A percentile compares a stretch with the other conserved stretches of the same genome.
These are phyloP conservation scores for Oedothorax gibbosus DNA, from an alignment of 1,140 invertebrate species.

Conservation along the genomic window DNA sequence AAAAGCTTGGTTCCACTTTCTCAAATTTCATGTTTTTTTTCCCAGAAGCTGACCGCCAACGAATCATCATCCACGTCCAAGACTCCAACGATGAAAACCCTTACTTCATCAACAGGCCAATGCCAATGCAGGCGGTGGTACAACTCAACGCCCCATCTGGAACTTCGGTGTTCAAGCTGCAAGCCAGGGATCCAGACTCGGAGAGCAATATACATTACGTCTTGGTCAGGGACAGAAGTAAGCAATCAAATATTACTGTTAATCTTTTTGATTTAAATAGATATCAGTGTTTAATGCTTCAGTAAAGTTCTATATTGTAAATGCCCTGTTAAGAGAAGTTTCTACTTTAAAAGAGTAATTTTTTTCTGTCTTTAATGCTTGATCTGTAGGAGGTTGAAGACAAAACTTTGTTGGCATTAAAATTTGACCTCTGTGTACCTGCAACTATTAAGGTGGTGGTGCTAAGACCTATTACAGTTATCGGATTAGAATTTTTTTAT, in stretches of 20 bases:
- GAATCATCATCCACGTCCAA: constrained; percentile 93
- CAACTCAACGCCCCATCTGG: constrained; percentile 93
- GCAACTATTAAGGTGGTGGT: too few relatives aligned
- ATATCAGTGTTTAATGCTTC: neutral
- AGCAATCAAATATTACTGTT: constrained; percentile 62
- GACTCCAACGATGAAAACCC: constrained; percentile 96
- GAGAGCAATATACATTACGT: constrained; percentile 96
- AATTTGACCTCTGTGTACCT: too few relatives aligned
- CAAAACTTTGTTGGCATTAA: too few relatives aligned
- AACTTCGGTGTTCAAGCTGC: constrained; percentile 94
- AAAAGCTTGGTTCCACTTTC: too few relatives aligned
- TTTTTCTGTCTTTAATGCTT: too few relatives aligned
- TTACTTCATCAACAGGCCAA: constrained; percentile 92
- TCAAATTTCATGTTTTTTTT: constrained; percentile 25
- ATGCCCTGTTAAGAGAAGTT: neutral
- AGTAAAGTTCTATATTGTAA: neutral
- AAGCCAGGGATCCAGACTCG: constrained; percentile 93
- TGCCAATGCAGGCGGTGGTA: constrained; percentile 96
- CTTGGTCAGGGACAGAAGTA: constrained; percentile 88
- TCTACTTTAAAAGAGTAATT: too few relatives aligned
- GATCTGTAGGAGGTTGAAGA: too few relatives aligned
- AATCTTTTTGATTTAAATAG: neutral
- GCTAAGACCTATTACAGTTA: too few relatives aligned
- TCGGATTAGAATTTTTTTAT: too few relatives aligned
- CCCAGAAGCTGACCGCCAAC: constrained; percentile 91